Base-by-base conservation (phyloP, 2,888 invertebrate genomes). In the Nineta flava region DNA sequence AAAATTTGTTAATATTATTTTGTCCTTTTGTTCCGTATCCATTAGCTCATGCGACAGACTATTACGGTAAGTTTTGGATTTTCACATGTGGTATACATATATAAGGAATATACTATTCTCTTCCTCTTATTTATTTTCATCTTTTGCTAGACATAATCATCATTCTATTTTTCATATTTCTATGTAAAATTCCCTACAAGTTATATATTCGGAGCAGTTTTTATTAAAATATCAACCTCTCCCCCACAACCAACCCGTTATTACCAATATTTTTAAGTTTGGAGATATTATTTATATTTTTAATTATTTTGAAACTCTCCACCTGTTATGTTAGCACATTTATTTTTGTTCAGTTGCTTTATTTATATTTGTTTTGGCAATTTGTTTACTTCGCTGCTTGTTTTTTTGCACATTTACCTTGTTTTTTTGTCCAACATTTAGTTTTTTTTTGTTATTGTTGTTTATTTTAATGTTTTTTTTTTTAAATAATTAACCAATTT, bases 41-140 rank as follows among this genome's bases (percentile, higher is more conserved):
- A 58, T 62, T 72, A 90, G 93, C 92, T 76, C 92, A 91, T 82
- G 88, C 92, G 70, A 88, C 93, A 79, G 94, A 93, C 78, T 94
- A 94, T 77, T 94, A 94, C 90, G 94, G 94, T 95, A 90, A 93
- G 94, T 92, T 79, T 77, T 77, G 77, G 75, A 26, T 44, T 80
- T 79, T 75, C 77, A 75, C 74, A 76, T 74, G 73, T 61, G 26
- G 26, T 26, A 26, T 26, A 26, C 26, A 4, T 19, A 26, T 26
- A 26, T 26, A 26, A 26, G 4, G 26, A 26, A 26, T 26, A 3
- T 26, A 26, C 26, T 26, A 66, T 65, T 61, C 63, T 53, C 43
- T 46, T 51, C 50, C 47, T 43, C 51, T 53, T 55, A 48, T 50
- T 51, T 49, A 47, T 50, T 51, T 19, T 19, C 44, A 17, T 26